Conservation (phyloP, 2,888 invertebrate genomes). For the Agrypnus murinus region DNA sequence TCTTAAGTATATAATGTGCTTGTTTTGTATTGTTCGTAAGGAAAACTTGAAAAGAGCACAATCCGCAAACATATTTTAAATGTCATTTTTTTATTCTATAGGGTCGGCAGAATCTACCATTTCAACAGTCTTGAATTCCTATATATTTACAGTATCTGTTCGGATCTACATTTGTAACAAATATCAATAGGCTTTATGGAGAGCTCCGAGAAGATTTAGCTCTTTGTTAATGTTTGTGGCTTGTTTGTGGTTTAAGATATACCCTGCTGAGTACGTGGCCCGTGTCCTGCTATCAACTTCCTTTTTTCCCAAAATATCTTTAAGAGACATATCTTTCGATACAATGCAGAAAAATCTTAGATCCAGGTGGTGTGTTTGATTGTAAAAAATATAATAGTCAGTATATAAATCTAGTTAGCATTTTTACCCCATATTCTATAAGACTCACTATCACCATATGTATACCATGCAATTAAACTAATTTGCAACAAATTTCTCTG, state of each 20-base stretch:
- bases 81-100: constrained; percentile 44
- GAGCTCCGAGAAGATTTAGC: constrained; percentile 52
- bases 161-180: constrained; percentile 64
- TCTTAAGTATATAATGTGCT: constrained; percentile 63
- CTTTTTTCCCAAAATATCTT: constrained; percentile 36
- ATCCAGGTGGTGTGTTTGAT: constrained; percentile 17
- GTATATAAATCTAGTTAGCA: constrained; percentile 6
- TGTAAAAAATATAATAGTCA: background rate
- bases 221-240: constrained; percentile 61
- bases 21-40: constrained; percentile 63
- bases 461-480: constrained; percentile 57
- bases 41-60: constrained; percentile 66
- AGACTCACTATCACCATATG: constrained; percentile 40
- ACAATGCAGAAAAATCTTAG: constrained; percentile 21
- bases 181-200: constrained; percentile 65
- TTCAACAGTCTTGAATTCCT: constrained; percentile 66
- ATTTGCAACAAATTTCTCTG: constrained; percentile 58
- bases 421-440: constrained; percentile 2
- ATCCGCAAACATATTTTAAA: constrained; percentile 60
- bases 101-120: constrained; percentile 63
- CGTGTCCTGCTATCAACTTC: constrained; percentile 59
- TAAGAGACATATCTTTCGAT: background rate
- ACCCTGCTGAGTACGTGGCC: constrained; percentile 64
- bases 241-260: constrained; percentile 66
- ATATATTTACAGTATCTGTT: constrained; percentile 69